phyloP scores from a whole-genome alignment of 2,888 invertebrate species.

The Ormyrus labotus region DNA sequence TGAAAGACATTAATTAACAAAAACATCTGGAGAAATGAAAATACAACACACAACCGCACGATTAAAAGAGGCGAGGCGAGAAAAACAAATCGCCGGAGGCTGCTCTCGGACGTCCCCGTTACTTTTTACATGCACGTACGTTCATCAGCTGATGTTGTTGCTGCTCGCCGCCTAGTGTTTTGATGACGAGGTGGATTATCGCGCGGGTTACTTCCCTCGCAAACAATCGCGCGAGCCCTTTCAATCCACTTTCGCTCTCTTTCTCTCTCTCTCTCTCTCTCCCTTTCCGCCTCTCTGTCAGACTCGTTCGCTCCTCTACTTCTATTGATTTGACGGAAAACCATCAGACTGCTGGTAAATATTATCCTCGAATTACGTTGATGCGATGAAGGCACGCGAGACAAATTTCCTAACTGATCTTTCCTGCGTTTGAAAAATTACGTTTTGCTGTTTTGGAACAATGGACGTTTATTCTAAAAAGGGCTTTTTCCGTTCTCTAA shows the following conservation, averaged over 20 bases:
- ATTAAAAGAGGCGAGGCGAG: no score
- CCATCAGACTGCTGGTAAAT: constrained; percentile 48
- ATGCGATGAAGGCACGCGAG: constrained; percentile 2
- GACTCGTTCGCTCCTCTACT: constrained; percentile 30
- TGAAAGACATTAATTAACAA: no score
- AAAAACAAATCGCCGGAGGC: no score
- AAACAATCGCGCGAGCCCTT: no score
- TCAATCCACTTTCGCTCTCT: no score
- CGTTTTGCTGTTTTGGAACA: not conserved
- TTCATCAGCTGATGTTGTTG: not conserved
- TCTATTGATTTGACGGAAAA: constrained; percentile 53
- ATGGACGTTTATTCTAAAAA: no score
- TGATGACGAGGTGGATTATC: constrained; percentile 59
- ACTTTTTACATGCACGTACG: no score
- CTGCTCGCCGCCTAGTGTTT: constrained; percentile 48
- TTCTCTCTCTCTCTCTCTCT: constrained; percentile 18
- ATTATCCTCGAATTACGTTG: constrained; percentile 41
- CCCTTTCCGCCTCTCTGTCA: constrained; percentile 21
- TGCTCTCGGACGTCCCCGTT: no score
- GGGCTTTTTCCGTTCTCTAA: no score
- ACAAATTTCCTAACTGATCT: constrained; percentile 7
- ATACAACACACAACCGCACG: no score
- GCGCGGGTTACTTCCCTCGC: constrained; percentile 20
- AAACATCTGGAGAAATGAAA: no score
- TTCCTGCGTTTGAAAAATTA: constrained; percentile 5